Base-by-base conservation (phyloP, 2,888 invertebrate genomes). In the Metopia argyrocephala region DNA sequence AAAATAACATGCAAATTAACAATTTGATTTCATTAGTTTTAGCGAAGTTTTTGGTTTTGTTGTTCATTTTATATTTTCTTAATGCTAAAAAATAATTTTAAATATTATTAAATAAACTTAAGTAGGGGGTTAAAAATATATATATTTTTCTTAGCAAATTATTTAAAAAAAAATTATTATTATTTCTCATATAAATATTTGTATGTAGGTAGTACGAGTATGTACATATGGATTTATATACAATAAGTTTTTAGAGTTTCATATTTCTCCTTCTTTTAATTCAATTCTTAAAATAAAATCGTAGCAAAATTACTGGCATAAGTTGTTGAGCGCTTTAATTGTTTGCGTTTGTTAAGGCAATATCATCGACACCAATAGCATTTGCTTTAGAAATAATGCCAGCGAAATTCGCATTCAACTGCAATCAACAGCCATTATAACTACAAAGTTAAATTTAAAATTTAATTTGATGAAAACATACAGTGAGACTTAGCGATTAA, bases 1-100 rank as follows among this genome's bases (percentile, higher is more conserved):
- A 76, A 70, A 76, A 75, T 65, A 82, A 76, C 83, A 83, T 83
- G 83, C 82, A 83, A 83, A 83, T 83, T 70, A 78, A 70, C 79
- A 73, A 76, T 83, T 83, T 82, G 52, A 76, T 68, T 76, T 76
- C 79, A 79, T 76, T 76, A 68, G 46, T 71, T 71, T 70, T 50
- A 56, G 70, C 65, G 52, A 61, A 38, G 12, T 12, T 12, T 31
- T n/a, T n/a, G n/a, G n/a, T 31, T 31, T 15, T 15, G 15, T 9
- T 2, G 3, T 6, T 6, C 9, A 38, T 54, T 20, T 12, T 25
- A 20, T 54, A 21, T 25, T 23, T 21, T 18, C 15, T 21, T 57
- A 27, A 56, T 45, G 12, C 20, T n/a, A n/a, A 65, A 64, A 56
- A 28, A 28, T 46, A 59, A 59, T 25, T 15, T 38, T 45, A 48